Evolutionary conservation across 2,113 vertebrate genomes (phyloP), one percentile per base, ranked within the genome.

Genomic region (Asarcornis scutulata): DNA sequence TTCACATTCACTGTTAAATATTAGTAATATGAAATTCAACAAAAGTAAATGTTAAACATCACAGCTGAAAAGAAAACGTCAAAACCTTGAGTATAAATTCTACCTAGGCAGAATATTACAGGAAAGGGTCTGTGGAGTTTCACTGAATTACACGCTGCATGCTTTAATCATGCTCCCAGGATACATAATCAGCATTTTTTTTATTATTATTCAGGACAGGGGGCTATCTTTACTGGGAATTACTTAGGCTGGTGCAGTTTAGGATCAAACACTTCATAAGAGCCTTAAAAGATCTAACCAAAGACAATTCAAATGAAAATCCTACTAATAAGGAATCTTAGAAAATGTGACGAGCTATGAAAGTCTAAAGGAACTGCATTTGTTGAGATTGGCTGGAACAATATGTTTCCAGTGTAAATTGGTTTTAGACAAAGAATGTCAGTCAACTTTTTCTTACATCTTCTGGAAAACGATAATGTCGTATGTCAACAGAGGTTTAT

Each of bases 1-100:
- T 88, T 76, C 2, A 11, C 42, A 29, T 60, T 83, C 62, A 60
- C 29, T 91, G 95, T 92, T 77, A 84, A 95, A 75, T 78, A 92
- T n/a, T 56, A 84, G 36, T 67, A 91, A 81, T 44, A 77, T 22
- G 50, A 78, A 95, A 82, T 84, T 75, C 29, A 64, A 46, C 34
- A 56, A 84, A 84, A 34, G 58, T 38, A 81, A 87, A 78, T 82
- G 69, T 71, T 91, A 89, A 94, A 53, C 3, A 40, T 59, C 58
- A 13, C 4, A 53, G 32, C 17, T 58, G 50, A 63, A 86, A 71
- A 86, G 68, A 93, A 95, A 90, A 89, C 78, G 6, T 82, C 81
- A 89, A 60, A 72, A 25, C 4, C 46, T 50, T 63, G 42, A 94
- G 69, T 71, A 25, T 48, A 46, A 73, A 26, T 40, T 67, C 56